Conservation (phyloP, 2,113 vertebrate genomes). For the Geococcyx californianus region DNA sequence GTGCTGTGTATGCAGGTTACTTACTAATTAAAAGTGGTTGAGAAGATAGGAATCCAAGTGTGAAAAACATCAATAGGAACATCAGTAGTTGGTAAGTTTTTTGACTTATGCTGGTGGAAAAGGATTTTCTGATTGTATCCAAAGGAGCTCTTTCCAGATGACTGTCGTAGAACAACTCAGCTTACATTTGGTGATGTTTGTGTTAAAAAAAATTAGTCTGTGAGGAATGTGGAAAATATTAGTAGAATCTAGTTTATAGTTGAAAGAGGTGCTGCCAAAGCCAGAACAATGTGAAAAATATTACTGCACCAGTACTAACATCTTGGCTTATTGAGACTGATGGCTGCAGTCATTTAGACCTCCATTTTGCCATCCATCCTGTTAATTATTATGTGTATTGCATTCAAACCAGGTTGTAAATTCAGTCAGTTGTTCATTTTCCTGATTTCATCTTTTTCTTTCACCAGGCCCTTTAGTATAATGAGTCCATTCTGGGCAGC, state of each 20-base stretch:
- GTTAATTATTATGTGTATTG: constrained; percentile 5
- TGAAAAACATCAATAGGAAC: neutral
- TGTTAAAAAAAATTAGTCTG: neutral
- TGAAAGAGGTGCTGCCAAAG: neutral
- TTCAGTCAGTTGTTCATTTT: constrained; percentile 24
- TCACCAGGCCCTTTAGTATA: neutral
- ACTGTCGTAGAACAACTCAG: neutral
- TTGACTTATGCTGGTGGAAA: neutral
- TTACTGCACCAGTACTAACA: neutral
- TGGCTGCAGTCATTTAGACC: neutral
- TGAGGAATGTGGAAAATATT: constrained; percentile 34
- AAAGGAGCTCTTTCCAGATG: neutral
- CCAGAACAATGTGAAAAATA: neutral
- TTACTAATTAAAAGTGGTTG: neutral
- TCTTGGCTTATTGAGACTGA: neutral
- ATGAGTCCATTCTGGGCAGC: constrained; percentile 38
- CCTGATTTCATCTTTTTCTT: constrained; percentile 20
- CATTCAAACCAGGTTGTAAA: neutral
- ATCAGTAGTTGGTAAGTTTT: neutral
- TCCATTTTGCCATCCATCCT: neutral
- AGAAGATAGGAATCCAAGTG: neutral
- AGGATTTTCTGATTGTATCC: neutral
- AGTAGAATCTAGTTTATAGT: neutral
- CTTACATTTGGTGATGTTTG: neutral
- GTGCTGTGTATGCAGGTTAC: neutral